These are phyloP conservation scores for Xanthorhoe designata DNA, from an alignment of 2,888 invertebrate species.

Conservation along the genomic window DNA sequence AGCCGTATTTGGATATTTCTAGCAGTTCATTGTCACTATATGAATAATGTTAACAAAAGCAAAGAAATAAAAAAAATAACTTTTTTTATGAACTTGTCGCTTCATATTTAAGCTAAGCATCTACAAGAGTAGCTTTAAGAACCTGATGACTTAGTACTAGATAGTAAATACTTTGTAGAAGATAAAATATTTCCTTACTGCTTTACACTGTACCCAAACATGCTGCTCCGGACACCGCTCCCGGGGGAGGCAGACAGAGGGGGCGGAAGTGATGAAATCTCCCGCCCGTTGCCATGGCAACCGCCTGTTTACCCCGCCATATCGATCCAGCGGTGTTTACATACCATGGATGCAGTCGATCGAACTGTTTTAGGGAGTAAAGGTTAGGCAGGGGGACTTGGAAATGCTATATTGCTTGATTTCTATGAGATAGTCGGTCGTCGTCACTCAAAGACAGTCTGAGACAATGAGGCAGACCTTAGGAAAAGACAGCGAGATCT, in stretches of 20 bases:
- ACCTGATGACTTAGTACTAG: too few relatives aligned
- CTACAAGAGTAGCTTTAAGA: too few relatives aligned
- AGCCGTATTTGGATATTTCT: too few relatives aligned
- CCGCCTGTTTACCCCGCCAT: slow-evolving; percentile 84
- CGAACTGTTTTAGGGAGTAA: background rate
- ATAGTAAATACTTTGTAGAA: background rate
- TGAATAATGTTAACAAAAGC: too few relatives aligned
- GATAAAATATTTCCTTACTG: slow-evolving; percentile 19
- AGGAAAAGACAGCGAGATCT: too few relatives aligned
- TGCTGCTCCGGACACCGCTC: slow-evolving; percentile 62
- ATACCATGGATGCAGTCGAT: slow-evolving; percentile 53
- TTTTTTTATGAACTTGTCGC: background rate
- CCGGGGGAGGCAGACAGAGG: slow-evolving; percentile 48
- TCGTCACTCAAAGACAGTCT: too few relatives aligned
- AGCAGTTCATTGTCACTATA: too few relatives aligned
- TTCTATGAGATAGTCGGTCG: too few relatives aligned
- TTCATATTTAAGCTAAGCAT: too few relatives aligned
- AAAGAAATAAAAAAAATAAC: too few relatives aligned
- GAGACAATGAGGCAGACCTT: too few relatives aligned
- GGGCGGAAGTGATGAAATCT: slow-evolving; percentile 73
- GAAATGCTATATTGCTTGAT: too few relatives aligned
- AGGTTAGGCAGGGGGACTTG: background rate
- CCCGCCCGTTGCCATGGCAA: slow-evolving; percentile 77
- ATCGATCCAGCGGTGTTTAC: slow-evolving; percentile 80
- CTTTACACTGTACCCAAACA: slow-evolving; percentile 40